Base-by-base conservation (phyloP, 2,888 invertebrate genomes). In the Tryphoninae sp. region DNA sequence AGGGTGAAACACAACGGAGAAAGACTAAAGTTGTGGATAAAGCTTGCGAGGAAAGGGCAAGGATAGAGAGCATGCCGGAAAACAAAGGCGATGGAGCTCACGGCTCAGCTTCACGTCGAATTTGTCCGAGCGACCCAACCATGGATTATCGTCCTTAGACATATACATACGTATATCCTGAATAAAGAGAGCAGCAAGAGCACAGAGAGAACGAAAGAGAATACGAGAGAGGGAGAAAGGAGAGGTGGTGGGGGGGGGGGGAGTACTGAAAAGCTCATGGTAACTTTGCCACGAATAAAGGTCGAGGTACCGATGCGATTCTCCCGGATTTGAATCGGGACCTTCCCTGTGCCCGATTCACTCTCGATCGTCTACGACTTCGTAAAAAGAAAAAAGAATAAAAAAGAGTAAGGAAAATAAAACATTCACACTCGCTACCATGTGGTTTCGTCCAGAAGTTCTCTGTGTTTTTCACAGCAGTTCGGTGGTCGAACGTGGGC, bases 111-210 rank as follows among this genome's bases (percentile, higher is more conserved):
- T 69, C 73, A 62, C 69, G 65, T 74, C 81, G 78, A 61, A 74
- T 81, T 78, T 71, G 42, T 42, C 53, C 45, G 49, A 74, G 45
- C 78, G 68, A 51, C 19, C 33, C 59, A 65, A 22, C 23, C 59
- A 51, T 58, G 78, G 73, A 78, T 78, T 81, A 81, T 81, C 78
- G 59, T 78, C 58, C 55, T 68, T 59, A 33, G 73, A 77, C 72
- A 55, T 65, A 40, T 58, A 58, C 64, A 23, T 26, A 45, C 65
- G 22, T 58, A 76, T 55, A 75, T 49, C 4, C 22, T 26, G 45
- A 23, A 13, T 6, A 64, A 22, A 26, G 58, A 58, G n/a, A 22
- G 64, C 53, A 33, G 0, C 33, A 33, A 33, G 4, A 33, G 33
- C 33, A 33, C 6, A 4, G 33, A 33, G 33, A 6, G 6, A 33